phyloP scores from a whole-genome alignment of 1,140 invertebrate genomes.

The Amphibalanus amphitrite region DNA sequence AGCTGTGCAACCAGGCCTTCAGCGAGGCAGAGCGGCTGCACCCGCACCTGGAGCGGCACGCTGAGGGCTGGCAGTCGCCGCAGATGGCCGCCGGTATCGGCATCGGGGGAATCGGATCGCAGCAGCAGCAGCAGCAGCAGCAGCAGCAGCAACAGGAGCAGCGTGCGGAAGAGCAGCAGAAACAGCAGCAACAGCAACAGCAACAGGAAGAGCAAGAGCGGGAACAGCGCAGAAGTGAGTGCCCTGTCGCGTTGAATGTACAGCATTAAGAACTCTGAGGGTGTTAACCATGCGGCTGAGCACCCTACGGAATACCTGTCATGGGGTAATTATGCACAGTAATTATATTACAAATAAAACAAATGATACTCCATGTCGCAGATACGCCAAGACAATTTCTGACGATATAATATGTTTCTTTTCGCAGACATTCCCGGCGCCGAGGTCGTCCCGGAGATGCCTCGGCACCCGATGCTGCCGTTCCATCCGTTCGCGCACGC shows the following conservation, averaged over 20 bases:
- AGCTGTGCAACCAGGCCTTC: conserved; percentile 66
- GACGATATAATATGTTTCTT: too few species aligned
- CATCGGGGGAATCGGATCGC: too few species aligned
- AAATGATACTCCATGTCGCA: too few species aligned
- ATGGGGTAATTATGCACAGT: too few species aligned
- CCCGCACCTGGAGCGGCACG: conserved; percentile 48
- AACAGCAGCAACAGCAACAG: conserved; percentile 8
- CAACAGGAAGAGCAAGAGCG: conserved; percentile 7
- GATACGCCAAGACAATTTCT: too few species aligned
- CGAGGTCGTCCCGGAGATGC: neutral
- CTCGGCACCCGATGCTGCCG: neutral
- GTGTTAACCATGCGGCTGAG: too few species aligned
- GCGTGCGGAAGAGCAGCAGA: conserved; percentile 11
- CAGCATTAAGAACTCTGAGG: too few species aligned
- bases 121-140: conserved; percentile 6
- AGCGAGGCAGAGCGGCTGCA: conserved; percentile 46
- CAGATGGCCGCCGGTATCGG: neutral
- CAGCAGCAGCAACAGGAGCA: conserved; percentile 8
- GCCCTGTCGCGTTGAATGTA: neutral
- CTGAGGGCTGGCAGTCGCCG: conserved; percentile 10
- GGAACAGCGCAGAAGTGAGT: conserved; percentile 5
- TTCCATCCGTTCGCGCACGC: neutral
- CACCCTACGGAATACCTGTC: too few species aligned
- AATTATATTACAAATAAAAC: too few species aligned
- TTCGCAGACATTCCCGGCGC: conserved; percentile 2